Percentiles rank a stretch among this genome's conserved stretches.
These are phyloP conservation scores for Pseudomyrmex gracilis DNA, from an alignment of 1,140 invertebrate genomes.

Conservation along the genomic window DNA sequence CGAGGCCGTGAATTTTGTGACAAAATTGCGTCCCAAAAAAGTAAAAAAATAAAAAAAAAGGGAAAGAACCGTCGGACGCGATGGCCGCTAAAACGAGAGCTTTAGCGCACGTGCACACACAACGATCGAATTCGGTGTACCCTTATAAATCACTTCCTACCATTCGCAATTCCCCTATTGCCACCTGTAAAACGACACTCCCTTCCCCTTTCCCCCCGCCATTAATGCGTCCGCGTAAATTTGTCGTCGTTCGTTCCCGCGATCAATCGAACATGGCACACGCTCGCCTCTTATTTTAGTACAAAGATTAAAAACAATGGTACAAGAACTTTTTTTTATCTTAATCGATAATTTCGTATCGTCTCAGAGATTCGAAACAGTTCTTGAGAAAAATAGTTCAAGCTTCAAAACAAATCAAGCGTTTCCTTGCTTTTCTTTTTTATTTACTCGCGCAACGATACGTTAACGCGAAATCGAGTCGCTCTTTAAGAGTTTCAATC, in stretches of 20 bases:
- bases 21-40: neutral
- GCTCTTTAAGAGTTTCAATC: too few relatives aligned
- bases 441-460: too few relatives aligned
- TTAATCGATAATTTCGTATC: too few relatives aligned
- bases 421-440: too few relatives aligned
- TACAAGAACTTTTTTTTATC: neutral
- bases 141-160: conserved; percentile 62
- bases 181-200: conserved; percentile 33
- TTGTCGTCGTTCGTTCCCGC: conserved; percentile 32
- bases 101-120: conserved; percentile 50
- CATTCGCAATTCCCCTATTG: conserved; percentile 43
- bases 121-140: conserved; percentile 59
- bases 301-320: neutral
- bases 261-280: conserved; percentile 29
- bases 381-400: too few relatives aligned
- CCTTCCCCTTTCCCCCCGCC: neutral
- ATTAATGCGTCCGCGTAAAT: conserved; percentile 54
- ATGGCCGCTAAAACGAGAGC: conserved; percentile 44
- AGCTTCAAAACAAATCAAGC: too few relatives aligned
- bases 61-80: neutral
- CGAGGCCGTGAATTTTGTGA: conserved; percentile 42
- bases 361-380: too few relatives aligned
- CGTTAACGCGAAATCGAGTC: too few relatives aligned
- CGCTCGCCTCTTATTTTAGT: neutral
- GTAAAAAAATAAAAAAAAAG: neutral